Base-by-base conservation (phyloP, 2,113 vertebrate genomes). In the Stercorarius parasiticus region DNA sequence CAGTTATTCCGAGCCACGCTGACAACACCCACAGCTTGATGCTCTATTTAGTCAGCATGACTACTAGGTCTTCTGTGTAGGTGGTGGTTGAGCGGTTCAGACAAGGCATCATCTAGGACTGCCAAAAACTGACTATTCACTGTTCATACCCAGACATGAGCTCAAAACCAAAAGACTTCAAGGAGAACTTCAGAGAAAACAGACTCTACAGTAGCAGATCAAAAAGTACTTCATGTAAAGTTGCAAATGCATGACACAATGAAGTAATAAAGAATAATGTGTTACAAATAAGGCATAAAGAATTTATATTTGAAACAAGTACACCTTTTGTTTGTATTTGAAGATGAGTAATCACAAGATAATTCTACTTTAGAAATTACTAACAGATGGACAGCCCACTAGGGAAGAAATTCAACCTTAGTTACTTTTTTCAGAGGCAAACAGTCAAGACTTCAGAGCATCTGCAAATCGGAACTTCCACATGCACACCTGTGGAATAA, bases 31-130 rank as follows among this genome's bases (percentile, higher is more conserved):
- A 95, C 91, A 87, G 70, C 45, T 61, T 85, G 81, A 85, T 82
- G 78, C 52, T 93, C 66, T 87, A 65, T 87, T 96, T 90, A 96
- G 90, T 76, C 78, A 95, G 84, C 56, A 45, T 61, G 73, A 90
- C 66, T 96, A 72, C 52, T 76, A 72, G 93, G 89, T 89, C 70
- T 93, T n/a, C 70, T 87, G 1, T 10, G 87, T 87, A 71, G 84
- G 93, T 79, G 56, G 73, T 36, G 55, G 70, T 34, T 94, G 90
- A 93, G 40, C 85, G 42, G 62, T 82, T 94, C 87, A 96, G 91
- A 85, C 56, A 80, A 93, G 78, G 49, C 36, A 85, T 89, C 73
- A 82, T 79, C 84, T n/a, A 93, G 43, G 30, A 67, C 30, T 79
- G 78, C 52, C 87, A 91, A 90, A 95, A 96, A 29, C 13, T 82